Percentiles rank a stretch among this genome's conserved stretches.
These are phyloP conservation scores for Tiliacea aurago DNA, from an alignment of 2,888 invertebrate genomes.

Conservation along the genomic window DNA sequence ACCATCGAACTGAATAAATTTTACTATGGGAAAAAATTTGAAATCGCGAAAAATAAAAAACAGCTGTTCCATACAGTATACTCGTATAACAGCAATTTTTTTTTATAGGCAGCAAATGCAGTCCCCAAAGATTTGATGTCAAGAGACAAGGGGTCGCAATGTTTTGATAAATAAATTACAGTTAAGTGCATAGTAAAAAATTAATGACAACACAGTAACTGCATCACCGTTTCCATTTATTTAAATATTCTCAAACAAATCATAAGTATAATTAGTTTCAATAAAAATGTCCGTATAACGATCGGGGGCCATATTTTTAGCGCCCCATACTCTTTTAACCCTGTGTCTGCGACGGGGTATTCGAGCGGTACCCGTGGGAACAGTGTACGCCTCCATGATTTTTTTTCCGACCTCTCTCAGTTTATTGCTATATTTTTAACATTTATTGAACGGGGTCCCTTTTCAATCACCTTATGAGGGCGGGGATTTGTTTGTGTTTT, in stretches of 20 bases:
- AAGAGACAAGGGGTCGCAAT: background rate
- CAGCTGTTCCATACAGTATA: too few relatives aligned
- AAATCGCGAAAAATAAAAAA: too few relatives aligned
- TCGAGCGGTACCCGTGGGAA: constrained; percentile 72
- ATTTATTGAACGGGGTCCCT: constrained; percentile 55
- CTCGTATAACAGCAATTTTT: too few relatives aligned
- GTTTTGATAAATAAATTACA: constrained; percentile 13
- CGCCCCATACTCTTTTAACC: constrained; percentile 52
- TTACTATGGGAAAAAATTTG: too few relatives aligned
- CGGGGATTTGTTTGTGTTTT: constrained; percentile 39
- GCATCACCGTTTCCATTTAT: constrained; percentile 18
- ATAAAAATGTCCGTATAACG: constrained; percentile 48
- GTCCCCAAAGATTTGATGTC: too few relatives aligned
- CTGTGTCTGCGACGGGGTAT: constrained; percentile 49
- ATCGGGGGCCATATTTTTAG: constrained; percentile 57
- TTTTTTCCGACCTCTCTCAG: constrained; percentile 62
- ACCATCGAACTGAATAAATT: too few relatives aligned
- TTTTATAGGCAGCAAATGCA: background rate
- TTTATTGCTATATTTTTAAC: constrained; percentile 70
- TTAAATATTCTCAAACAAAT: constrained; percentile 40
- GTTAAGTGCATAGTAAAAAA: constrained; percentile 16
- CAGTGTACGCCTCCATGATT: constrained; percentile 51
- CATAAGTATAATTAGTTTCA: constrained; percentile 44
- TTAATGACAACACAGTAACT: constrained; percentile 10
- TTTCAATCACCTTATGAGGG: constrained; percentile 67